A percentile compares a stretch with the other conserved stretches of the same genome.
Evolutionary conservation across 2,888 invertebrate species (phyloP).

Genomic region (Parasteatoda lunata): DNA sequence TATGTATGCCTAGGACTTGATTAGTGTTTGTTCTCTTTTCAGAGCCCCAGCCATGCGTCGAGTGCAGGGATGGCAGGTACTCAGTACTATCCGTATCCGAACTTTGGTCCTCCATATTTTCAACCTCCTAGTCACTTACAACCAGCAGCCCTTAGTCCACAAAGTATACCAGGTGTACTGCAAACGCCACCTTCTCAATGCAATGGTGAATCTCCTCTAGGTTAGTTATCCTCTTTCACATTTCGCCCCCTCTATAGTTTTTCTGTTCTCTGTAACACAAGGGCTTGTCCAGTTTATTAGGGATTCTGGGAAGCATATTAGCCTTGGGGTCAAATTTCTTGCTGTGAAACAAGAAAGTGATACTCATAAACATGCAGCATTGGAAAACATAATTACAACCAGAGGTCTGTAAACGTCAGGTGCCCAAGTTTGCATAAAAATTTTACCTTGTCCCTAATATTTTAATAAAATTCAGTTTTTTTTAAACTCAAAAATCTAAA

Average conservation of each 20-base stretch:
- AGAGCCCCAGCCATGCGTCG: constrained; percentile 63
- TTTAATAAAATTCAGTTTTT: too few species aligned
- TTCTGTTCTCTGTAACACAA: background rate
- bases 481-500: too few species aligned
- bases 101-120: constrained; percentile 49
- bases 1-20: too few species aligned
- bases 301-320: too few species aligned
- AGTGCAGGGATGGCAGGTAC: constrained; percentile 32
- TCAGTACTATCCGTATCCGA: constrained; percentile 56
- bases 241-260: background rate
- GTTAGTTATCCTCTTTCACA: background rate
- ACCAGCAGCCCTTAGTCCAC: constrained; percentile 52
- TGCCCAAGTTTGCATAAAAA: too few species aligned
- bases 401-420: too few species aligned
- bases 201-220: constrained; percentile 58
- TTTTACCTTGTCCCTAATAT: too few species aligned
- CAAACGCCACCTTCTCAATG: constrained; percentile 50
- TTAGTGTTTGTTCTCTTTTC: background rate
- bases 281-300: too few species aligned
- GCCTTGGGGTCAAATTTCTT: too few species aligned
- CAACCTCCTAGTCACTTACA: constrained; percentile 67
- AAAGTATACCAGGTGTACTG: constrained; percentile 46
- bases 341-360: too few species aligned
- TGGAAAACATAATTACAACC: too few species aligned
- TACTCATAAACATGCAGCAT: too few species aligned